Evolutionary conservation across 2,797 vertebrate genomes (phyloP).

Genomic region (Galagoides demidoff): DNA sequence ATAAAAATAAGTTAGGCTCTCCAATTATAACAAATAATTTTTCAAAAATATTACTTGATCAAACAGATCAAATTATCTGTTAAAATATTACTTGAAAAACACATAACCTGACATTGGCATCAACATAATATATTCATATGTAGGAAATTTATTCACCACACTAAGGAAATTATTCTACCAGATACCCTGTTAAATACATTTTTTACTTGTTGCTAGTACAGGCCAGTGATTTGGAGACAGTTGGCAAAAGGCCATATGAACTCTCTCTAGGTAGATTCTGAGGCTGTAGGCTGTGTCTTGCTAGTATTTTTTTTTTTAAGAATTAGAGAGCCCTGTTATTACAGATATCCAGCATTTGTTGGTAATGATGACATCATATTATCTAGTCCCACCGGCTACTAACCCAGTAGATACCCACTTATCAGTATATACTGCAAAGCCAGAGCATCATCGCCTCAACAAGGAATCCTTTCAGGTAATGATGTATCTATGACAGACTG

Average conservation of each 20-base stretch:
- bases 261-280: background rate
- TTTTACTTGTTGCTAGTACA: constrained; percentile 24
- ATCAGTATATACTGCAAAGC: background rate
- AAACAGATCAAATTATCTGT: background rate
- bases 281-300: background rate
- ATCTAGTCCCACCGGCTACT: background rate
- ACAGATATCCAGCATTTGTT: constrained; percentile 17
- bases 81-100: constrained; percentile 27
- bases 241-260: background rate
- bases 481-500: background rate
- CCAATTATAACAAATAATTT: background rate
- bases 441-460: background rate
- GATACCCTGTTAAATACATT: background rate
- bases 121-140: background rate
- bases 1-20: background rate
- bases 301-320: background rate
- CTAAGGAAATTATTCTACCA: background rate
- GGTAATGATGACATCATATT: constrained; percentile 9
- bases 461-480: background rate
- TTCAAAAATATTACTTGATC: background rate
- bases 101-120: background rate
- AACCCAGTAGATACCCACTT: background rate
- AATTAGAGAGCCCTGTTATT: background rate
- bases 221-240: background rate
- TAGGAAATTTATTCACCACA: background rate